Conservation (phyloP, 2,113 vertebrate genomes). For the Arothron firmamentum region DNA sequence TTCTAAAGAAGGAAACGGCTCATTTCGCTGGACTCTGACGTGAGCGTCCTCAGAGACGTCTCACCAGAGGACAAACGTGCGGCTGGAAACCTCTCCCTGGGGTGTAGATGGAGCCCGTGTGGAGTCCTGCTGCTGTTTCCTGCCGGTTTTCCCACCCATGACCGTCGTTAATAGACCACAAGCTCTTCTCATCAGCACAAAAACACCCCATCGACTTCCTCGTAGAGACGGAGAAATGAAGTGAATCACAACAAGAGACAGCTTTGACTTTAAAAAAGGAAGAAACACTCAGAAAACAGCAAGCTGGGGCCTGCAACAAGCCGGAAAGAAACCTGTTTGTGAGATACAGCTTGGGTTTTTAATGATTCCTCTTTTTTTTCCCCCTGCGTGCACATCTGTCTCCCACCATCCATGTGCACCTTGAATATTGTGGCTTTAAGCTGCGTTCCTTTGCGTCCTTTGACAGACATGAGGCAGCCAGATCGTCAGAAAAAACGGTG, state of each 20-base stretch:
- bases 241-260: conserved; percentile 10
- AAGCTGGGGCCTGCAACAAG: conserved; percentile 24
- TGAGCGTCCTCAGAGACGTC: too few species aligned
- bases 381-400: conserved; percentile 12
- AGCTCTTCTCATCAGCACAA: conserved; percentile 17
- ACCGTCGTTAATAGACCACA: conserved; percentile 29
- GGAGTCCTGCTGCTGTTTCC: conserved; percentile 21
- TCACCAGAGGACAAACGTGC: too few species aligned
- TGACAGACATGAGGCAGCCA: conserved; percentile 12
- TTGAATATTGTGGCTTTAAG: conserved; percentile 20
- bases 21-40: too few species aligned
- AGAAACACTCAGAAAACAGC: neutral
- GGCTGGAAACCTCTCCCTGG: neutral
- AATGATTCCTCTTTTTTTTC: neutral
- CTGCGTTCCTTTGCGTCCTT: conserved; percentile 24
- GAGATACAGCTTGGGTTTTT: conserved; percentile 33
- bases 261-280: neutral
- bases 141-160: conserved; percentile 31
- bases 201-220: conserved; percentile 4
- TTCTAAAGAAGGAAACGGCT: too few species aligned
- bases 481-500: conserved; percentile 21
- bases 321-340: conserved; percentile 17
- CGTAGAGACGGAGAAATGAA: neutral
- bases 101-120: conserved; percentile 26
- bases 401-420: conserved; percentile 24